These are phyloP conservation scores for Drosophila bipectinata DNA, from an alignment of 1,140 invertebrate species.

Conservation along the genomic window DNA sequence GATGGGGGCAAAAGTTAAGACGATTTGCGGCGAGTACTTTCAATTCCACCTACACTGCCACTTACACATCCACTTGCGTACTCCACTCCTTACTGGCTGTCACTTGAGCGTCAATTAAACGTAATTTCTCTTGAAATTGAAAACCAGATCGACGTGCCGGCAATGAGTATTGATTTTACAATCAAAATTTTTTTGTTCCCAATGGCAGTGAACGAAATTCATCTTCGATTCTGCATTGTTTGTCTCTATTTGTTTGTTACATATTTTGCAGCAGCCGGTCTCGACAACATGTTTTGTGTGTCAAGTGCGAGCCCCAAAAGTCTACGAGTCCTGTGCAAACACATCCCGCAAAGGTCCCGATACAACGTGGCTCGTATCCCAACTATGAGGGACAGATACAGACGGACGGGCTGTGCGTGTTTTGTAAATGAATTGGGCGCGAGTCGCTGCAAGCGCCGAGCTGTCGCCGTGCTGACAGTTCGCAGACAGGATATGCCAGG, in stretches of 20 bases:
- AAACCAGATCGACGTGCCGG: constrained; percentile 50
- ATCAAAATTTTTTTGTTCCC: constrained; percentile 28
- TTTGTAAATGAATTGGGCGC: constrained; percentile 66
- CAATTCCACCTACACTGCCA: constrained; percentile 28
- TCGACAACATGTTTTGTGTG: constrained; percentile 61
- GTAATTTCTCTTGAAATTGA: constrained; percentile 61
- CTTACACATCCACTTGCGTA: constrained; percentile 15
- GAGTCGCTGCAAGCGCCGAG: constrained; percentile 40
- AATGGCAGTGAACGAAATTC: constrained; percentile 12
- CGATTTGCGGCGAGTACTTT: constrained; percentile 66
- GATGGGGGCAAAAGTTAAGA: constrained; percentile 61
- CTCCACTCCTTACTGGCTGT: constrained; percentile 41
- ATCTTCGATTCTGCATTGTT: constrained; percentile 43
- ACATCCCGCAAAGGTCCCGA: constrained; percentile 30
- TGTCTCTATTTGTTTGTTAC: constrained; percentile 49
- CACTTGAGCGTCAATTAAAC: constrained; percentile 57
- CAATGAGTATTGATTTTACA: constrained; percentile 47
- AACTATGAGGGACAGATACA: constrained; percentile 35
- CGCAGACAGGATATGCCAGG: constrained; percentile 54
- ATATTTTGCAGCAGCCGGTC: constrained; percentile 26
- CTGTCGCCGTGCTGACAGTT: constrained; percentile 63
- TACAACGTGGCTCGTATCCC: constrained; percentile 25
- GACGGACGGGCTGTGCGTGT: constrained; percentile 53
- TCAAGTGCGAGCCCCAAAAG: constrained; percentile 44
- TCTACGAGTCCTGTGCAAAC: constrained; percentile 55